Percentiles rank a stretch among this genome's conserved stretches.
These are phyloP conservation scores for Plebejus argus DNA, from an alignment of 2,888 invertebrate genomes.

Conservation along the genomic window DNA sequence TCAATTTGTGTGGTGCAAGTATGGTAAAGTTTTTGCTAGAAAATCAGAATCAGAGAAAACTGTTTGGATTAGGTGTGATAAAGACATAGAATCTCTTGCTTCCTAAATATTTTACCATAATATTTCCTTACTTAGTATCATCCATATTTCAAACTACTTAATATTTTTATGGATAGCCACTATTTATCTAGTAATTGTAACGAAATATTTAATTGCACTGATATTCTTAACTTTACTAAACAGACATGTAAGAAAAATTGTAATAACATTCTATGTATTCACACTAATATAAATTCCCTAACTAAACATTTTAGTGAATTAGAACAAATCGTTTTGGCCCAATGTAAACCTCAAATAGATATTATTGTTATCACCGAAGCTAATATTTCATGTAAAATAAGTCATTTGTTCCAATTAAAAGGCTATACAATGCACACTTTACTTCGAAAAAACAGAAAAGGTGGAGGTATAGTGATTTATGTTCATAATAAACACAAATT, in stretches of 20 bases:
- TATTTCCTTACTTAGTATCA: too few relatives aligned
- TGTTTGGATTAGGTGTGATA: too few relatives aligned
- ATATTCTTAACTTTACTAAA: too few relatives aligned
- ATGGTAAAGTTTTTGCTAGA: too few relatives aligned
- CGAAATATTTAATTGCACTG: too few relatives aligned
- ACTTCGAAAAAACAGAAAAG: background rate
- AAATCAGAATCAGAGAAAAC: too few relatives aligned
- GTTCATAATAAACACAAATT: background rate
- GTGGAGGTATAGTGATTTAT: background rate
- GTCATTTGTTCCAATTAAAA: background rate
- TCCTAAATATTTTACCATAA: too few relatives aligned
- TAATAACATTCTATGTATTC: background rate
- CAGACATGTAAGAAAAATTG: background rate
- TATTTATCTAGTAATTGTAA: too few relatives aligned
- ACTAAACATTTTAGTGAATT: background rate
- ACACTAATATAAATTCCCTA: background rate
- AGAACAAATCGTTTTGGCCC: background rate
- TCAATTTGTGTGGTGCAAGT: too few relatives aligned
- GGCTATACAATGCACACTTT: background rate
- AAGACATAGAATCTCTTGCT: too few relatives aligned
- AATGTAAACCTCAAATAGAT: background rate
- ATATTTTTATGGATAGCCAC: too few relatives aligned
- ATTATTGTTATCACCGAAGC: background rate
- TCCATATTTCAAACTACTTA: too few relatives aligned
- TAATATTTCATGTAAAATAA: background rate